Conservation (phyloP, 1,140 invertebrate species). For the Anagrus nilaparvatae region DNA sequence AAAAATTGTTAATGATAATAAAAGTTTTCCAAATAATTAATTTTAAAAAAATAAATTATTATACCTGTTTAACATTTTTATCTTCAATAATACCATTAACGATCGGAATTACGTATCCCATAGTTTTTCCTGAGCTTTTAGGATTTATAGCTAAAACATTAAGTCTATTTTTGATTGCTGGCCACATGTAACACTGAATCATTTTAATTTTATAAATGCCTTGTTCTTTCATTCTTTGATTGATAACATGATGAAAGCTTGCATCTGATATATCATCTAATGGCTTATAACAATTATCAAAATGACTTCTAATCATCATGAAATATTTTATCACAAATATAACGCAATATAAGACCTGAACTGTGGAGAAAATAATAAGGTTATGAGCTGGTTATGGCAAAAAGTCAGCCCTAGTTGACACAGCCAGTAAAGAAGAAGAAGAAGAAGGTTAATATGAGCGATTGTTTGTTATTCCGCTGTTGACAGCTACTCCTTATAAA, state of each 20-base stretch:
- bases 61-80: no score
- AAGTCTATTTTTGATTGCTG: conserved; percentile 32
- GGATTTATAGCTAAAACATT: conserved; percentile 30
- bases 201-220: conserved; percentile 18
- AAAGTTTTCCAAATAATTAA: no score
- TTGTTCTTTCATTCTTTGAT: conserved; percentile 22
- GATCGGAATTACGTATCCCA: conserved; percentile 30
- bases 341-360: no score
- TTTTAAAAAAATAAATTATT: no score
- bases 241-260: conserved; percentile 24
- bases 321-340: conserved; percentile 30
- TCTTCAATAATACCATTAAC: conserved; percentile 20
- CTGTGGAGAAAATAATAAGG: no score
- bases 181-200: conserved; percentile 38
- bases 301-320: conserved; percentile 24
- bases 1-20: no score
- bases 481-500: no score
- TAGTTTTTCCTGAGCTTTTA: conserved; percentile 32
- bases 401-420: no score
- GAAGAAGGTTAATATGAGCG: no score
- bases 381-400: no score
- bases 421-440: no score
- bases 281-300: conserved; percentile 18
- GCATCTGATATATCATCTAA: conserved; percentile 21
- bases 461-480: no score